Evolutionary conservation across 2,888 invertebrate genomes (phyloP), one percentile per base, ranked within the genome.

Genomic region (Coenonympha arcania): DNA sequence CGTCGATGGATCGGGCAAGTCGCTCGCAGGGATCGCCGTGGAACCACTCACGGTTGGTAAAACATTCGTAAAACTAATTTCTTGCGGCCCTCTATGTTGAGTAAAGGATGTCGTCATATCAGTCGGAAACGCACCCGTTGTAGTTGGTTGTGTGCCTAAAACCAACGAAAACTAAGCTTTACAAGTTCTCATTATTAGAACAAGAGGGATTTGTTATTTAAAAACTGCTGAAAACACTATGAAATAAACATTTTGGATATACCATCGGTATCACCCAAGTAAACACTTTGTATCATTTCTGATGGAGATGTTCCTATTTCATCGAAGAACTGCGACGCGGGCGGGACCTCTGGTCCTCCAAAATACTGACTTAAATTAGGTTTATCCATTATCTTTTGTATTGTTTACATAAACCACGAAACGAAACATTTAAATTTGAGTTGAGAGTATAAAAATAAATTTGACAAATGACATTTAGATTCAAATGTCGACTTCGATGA

Each of bases 321-420:
- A 49, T 87, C 86, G 39, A 87, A 87, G 63, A 87, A 87, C 60
- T 85, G 86, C 31, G 83, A 80, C 11, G 82, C 78, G 43, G 82
- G 79, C 41, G 84, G 82, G 4, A 75, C 66, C 59, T 79, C 79
- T 34, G 74, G 68, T 55, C 77, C 78, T 31, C 82, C 87, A 67
- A 89, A 89, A 73, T 89, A 89, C 68, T 89, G 87, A 69, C 88
- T 89, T 57, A 89, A 72, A 48, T 84, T 83, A 50, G 88, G 88
- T 62, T 85, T 82, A 68, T 87, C 85, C 85, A 85, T 85, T 64
- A 46, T 57, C 36, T 48, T 48, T 16, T 8, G 16, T 28, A 28
- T 41, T 26, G 20, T 56, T 55, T 54, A 51, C 43, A 48, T 33
- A 8, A 1, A 31, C 16, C 30, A 15, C n/a, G 3, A 31, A 39